These are phyloP conservation scores for Micronycteris hirsuta DNA, from an alignment of 2,113 vertebrate species.

Conservation along the genomic window DNA sequence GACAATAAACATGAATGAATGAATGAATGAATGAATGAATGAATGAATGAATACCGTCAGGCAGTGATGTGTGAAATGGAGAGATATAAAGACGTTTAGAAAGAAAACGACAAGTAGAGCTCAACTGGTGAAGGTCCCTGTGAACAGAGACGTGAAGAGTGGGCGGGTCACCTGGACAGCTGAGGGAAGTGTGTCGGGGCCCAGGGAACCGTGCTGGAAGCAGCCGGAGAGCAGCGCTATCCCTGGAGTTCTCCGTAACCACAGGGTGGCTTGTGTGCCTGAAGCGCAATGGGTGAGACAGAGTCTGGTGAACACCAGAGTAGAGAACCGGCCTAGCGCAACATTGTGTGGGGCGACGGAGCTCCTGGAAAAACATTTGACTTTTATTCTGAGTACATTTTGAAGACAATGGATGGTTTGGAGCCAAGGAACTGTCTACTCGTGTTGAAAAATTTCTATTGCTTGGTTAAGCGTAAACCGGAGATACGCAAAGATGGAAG, in stretches of 20 bases:
- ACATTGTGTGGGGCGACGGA: background rate
- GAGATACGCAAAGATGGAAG: background rate
- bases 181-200: background rate
- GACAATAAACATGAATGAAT: background rate
- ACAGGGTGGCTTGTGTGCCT: background rate
- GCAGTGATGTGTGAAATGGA: background rate
- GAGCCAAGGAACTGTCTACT: background rate
- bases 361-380: background rate
- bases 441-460: background rate
- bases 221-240: background rate
- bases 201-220: background rate
- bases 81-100: background rate
- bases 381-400: background rate
- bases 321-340: background rate
- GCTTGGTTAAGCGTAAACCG: background rate
- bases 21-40: background rate
- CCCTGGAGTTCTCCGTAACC: background rate
- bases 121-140: background rate
- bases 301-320: background rate
- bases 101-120: background rate
- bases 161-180: background rate
- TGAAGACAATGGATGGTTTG: background rate
- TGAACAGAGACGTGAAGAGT: background rate
- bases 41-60: background rate
- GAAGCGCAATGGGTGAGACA: background rate